Conservation (phyloP, 2,888 invertebrate species). For the Drosophila macrospina region DNA sequence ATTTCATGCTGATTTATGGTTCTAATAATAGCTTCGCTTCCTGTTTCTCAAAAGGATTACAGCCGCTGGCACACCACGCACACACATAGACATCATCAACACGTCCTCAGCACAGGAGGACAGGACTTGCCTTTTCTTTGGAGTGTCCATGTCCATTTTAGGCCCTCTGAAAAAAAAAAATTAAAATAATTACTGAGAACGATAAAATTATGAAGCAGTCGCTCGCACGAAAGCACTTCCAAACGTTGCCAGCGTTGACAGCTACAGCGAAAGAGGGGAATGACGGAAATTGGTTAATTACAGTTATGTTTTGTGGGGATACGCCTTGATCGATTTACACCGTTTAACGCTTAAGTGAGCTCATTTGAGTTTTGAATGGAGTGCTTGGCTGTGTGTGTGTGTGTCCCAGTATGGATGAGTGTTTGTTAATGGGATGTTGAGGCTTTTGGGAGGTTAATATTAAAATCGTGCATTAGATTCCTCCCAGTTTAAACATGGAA, state of each 20-base stretch:
- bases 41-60: slow-evolving; percentile 74
- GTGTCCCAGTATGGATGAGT: neutral
- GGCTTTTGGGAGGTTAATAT: neutral
- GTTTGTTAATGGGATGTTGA: slow-evolving; percentile 8
- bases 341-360: slow-evolving; percentile 73
- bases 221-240: slow-evolving; percentile 59
- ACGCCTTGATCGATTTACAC: slow-evolving; percentile 76
- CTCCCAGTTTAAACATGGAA: slow-evolving; percentile 10
- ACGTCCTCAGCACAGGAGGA: slow-evolving; percentile 25
- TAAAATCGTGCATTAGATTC: slow-evolving; percentile 2
- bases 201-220: slow-evolving; percentile 66
- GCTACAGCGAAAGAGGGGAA: slow-evolving; percentile 21
- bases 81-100: slow-evolving; percentile 44
- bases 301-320: slow-evolving; percentile 68
- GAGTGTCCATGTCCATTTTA: slow-evolving; percentile 44
- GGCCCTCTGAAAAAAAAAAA: slow-evolving; percentile 39
- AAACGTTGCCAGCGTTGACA: slow-evolving; percentile 27
- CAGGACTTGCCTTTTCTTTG: slow-evolving; percentile 21
- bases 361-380: slow-evolving; percentile 49
- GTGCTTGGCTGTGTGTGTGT: slow-evolving; percentile 5
- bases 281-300: slow-evolving; percentile 70
- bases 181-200: slow-evolving; percentile 71
- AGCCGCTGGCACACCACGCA: slow-evolving; percentile 21
- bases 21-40: slow-evolving; percentile 83
- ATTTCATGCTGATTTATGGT: slow-evolving; percentile 84